phyloP scores from a whole-genome alignment of 2,888 invertebrate species.

The Abrostola triplasia region DNA sequence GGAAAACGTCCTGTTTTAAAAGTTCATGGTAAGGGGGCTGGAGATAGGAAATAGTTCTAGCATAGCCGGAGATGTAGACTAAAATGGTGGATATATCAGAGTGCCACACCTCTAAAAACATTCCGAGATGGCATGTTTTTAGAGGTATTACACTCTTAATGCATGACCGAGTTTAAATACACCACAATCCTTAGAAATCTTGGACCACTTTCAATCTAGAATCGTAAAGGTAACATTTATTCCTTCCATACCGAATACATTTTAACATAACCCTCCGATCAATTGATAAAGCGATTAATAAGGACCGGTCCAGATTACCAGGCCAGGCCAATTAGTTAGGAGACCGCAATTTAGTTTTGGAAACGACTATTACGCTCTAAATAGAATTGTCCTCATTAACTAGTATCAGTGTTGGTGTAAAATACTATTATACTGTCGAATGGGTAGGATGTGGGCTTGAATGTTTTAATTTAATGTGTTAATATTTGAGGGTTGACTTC shows the following conservation, averaged over 20 bases:
- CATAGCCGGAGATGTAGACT: too few species aligned
- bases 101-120: too few species aligned
- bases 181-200: neutral
- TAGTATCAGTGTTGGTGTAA: slow-evolving; percentile 44
- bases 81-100: too few species aligned
- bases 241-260: slow-evolving; percentile 26
- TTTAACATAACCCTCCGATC: slow-evolving; percentile 46
- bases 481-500: neutral
- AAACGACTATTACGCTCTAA: slow-evolving; percentile 49
- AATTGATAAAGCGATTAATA: slow-evolving; percentile 57
- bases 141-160: too few species aligned
- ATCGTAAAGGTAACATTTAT: slow-evolving; percentile 33
- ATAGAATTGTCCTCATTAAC: slow-evolving; percentile 47
- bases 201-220: neutral
- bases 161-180: too few species aligned
- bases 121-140: too few species aligned
- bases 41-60: too few species aligned
- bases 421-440: slow-evolving; percentile 29
- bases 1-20: too few species aligned
- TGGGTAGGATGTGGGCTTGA: slow-evolving; percentile 15
- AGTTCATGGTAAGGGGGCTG: too few species aligned
- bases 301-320: slow-evolving; percentile 49
- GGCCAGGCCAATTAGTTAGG: slow-evolving; percentile 50
- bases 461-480: neutral
- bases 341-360: slow-evolving; percentile 57